Base-by-base conservation (phyloP, 2,113 vertebrate genomes). In the Eira barbara region DNA sequence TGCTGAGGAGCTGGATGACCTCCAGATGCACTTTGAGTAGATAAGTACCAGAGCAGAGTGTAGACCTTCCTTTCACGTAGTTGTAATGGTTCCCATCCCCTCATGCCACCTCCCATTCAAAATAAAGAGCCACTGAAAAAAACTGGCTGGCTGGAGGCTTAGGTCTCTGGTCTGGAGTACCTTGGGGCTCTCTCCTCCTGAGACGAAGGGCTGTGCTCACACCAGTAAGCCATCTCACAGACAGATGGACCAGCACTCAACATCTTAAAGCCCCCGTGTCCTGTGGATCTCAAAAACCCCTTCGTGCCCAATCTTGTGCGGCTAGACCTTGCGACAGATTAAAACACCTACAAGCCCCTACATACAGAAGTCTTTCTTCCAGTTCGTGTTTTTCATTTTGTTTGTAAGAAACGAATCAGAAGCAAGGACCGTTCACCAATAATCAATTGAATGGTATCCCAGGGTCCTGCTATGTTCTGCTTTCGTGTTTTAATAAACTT, bases 401-500 rank as follows among this genome's bases (percentile, higher is more conserved):
- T 45, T 76, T 88, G 78, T 81, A 69, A 97, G 29, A 82, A 10
- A 12, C 65, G 61, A 57, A 61, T 20, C n/a, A 78, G 57, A 23
- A 69, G 55, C 31, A 84, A 85, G 39, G 27, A 49, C 7, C 5
- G 0, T 55, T 81, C 55, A 42, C 86, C 87, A 81, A 71, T 69
- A 49, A 83, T 63, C 87, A 36, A 25, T 27, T 3, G n/a, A 87
- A 65, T 61, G 39, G 63, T 90, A 34, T 91, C 52, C 49, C 25
- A 7, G 57, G 61, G 65, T 92, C 93, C 93, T 63, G 39, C 80
- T 90, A 69, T 42, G 63, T 47, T 90, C 86, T 23, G 8, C 89
- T 90, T 96, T 95, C 2, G 0, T 69, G 95, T 96, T 95, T 95
- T 98, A 97, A 97, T 97, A 97, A 97, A 79, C 87, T 79, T 39